Evolutionary conservation across 2,888 invertebrate genomes (phyloP).

Genomic region (Zaprionus obscuricornis): DNA sequence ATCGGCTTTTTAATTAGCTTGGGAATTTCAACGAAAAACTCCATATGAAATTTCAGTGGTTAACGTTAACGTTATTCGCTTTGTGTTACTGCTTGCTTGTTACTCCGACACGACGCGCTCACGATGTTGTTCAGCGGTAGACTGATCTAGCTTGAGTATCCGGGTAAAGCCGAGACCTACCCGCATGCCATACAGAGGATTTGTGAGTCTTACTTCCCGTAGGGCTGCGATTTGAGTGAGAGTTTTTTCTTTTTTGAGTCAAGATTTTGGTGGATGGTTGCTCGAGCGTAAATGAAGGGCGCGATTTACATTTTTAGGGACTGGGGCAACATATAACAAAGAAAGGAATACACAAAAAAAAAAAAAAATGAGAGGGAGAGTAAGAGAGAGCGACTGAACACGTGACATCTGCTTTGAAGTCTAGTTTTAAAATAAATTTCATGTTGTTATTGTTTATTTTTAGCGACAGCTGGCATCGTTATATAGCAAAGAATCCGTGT

Average conservation of each 20-base stretch:
- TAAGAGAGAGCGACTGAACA: no score
- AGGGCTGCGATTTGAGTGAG: constrained; percentile 26
- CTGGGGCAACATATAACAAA: constrained; percentile 22
- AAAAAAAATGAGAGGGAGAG: no score
- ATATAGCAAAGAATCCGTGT: constrained; percentile 22
- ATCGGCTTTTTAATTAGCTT: no score
- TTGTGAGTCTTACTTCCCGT: no score
- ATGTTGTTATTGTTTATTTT: constrained; percentile 22
- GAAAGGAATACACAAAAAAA: background rate
- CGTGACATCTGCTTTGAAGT: constrained; percentile 42
- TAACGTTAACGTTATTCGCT: no score
- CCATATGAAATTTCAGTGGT: no score
- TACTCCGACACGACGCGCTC: constrained; percentile 4
- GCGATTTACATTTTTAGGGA: constrained; percentile 16
- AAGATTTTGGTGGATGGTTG: background rate
- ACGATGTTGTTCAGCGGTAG: constrained; percentile 25
- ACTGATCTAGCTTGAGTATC: constrained; percentile 51
- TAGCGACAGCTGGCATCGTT: constrained; percentile 25
- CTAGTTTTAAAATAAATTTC: constrained; percentile 21
- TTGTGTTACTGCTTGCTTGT: no score
- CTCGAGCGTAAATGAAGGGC: constrained; percentile 7
- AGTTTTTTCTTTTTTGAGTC: constrained; percentile 1
- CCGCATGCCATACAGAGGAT: constrained; percentile 13
- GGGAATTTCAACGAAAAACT: no score
- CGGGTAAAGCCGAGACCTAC: constrained; percentile 17